phyloP scores from a whole-genome alignment of 2,888 invertebrate genomes.

The Achlya flavicornis region DNA sequence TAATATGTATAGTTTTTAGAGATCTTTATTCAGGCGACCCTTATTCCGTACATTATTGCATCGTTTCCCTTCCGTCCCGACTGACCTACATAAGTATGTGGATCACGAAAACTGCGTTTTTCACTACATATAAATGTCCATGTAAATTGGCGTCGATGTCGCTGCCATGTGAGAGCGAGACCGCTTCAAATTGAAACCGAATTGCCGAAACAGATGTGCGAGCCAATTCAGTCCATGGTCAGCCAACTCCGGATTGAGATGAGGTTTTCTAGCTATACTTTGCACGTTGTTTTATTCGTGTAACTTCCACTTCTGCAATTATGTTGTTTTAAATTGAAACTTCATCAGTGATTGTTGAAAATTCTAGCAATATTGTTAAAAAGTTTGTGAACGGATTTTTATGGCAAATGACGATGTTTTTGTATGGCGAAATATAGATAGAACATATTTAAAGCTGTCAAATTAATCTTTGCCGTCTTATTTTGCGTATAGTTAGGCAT shows the following conservation, averaged over 20 bases:
- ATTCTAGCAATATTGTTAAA: no score
- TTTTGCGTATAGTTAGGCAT: no score
- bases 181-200: slow-evolving; percentile 48
- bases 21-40: not conserved
- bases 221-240: slow-evolving; percentile 41
- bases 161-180: slow-evolving; percentile 16
- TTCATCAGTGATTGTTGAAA: no score
- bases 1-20: not conserved
- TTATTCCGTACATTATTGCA: not conserved
- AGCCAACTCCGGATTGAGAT: slow-evolving; percentile 16
- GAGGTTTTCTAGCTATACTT: not conserved
- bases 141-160: not conserved
- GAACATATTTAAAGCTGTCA: no score
- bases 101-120: not conserved
- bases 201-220: slow-evolving; percentile 47
- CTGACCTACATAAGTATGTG: not conserved
- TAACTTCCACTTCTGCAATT: not conserved
- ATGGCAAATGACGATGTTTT: no score
- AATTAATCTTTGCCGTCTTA: no score
- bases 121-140: slow-evolving; percentile 1
- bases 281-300: not conserved
- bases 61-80: not conserved
- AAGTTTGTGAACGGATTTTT: no score
- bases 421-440: no score
- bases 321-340: no score